Conservation (phyloP, 2,797 vertebrate genomes). For the Ctenopoma kingsleyae region DNA sequence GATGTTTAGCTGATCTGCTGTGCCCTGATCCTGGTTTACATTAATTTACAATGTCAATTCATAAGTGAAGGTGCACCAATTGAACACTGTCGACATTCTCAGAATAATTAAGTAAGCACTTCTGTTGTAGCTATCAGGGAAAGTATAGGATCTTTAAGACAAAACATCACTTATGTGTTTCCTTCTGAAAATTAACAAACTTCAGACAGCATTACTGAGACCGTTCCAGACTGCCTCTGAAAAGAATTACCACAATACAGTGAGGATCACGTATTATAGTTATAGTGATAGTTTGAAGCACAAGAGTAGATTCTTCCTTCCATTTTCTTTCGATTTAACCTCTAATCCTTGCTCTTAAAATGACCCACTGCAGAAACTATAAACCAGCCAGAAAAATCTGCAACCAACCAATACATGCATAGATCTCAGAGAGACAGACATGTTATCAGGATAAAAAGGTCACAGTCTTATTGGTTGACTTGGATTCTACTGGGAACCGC, state of each 20-base stretch:
- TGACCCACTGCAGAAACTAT: not conserved
- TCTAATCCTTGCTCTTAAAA: conserved; percentile 3
- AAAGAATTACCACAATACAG: conserved; percentile 8
- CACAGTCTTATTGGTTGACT: conserved; percentile 49
- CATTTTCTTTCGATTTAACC: conserved; percentile 9
- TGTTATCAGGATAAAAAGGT: conserved; percentile 50
- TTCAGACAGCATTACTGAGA: not conserved
- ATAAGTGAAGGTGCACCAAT: not conserved
- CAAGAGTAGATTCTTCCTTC: not conserved
- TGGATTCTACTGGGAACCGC: conserved; percentile 36
- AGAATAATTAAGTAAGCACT: not conserved
- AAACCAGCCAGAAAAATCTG: conserved; percentile 4
- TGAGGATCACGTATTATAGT: not conserved
- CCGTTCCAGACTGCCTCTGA: not conserved
- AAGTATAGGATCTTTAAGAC: not conserved
- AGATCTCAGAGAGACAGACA: conserved; percentile 6
- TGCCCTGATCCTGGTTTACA: not conserved
- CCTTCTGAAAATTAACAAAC: not conserved
- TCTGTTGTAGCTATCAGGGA: not conserved
- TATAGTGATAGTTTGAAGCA: conserved; percentile 7
- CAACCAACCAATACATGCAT: not conserved
- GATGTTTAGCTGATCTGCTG: conserved; percentile 6
- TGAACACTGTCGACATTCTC: not conserved
- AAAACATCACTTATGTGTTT: not conserved
- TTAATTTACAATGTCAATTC: not conserved